Evolutionary conservation across 2,888 invertebrate genomes (phyloP).

Genomic region (Bugula neritina): DNA sequence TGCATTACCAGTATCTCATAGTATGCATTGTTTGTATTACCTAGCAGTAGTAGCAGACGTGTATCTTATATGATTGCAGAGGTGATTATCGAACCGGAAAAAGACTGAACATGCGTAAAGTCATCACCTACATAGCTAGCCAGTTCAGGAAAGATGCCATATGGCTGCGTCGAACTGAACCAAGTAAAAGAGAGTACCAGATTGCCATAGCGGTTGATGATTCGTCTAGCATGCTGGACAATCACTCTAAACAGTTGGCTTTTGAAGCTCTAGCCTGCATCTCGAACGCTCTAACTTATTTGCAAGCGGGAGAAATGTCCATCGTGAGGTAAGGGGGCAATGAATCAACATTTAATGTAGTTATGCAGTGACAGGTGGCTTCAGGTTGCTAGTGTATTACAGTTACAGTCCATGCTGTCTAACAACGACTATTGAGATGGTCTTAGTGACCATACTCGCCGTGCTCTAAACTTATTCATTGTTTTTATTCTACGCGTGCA

Average conservation of each 20-base stretch:
- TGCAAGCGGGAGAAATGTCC: slow-evolving; percentile 88
- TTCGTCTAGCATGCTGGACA: slow-evolving; percentile 65
- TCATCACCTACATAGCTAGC: slow-evolving; percentile 97
- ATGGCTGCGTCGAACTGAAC: slow-evolving; percentile 91
- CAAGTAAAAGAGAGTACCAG: slow-evolving; percentile 90
- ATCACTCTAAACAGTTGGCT: slow-evolving; percentile 65
- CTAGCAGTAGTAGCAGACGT: too few species aligned
- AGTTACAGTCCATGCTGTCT: too few species aligned
- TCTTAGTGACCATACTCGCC: too few species aligned
- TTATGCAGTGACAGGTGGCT: too few species aligned
- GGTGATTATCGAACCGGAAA: slow-evolving; percentile 96
- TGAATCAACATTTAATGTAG: too few species aligned
- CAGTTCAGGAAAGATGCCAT: slow-evolving; percentile 98
- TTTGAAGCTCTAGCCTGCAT: slow-evolving; percentile 91
- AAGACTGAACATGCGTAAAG: slow-evolving; percentile 93
- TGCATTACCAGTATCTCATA: too few species aligned
- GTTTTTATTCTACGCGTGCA: slow-evolving; percentile 32
- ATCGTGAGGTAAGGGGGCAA: slow-evolving; percentile 74
- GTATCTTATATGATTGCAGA: slow-evolving; percentile 47
- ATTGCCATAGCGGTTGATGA: slow-evolving; percentile 87
- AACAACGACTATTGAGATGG: too few species aligned
- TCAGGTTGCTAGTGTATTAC: too few species aligned
- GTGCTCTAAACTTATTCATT: too few species aligned
- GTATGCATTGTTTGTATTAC: too few species aligned
- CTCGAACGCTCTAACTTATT: slow-evolving; percentile 74